These are phyloP conservation scores for Conistra vaccinii DNA, from an alignment of 2,888 invertebrate genomes.

Conservation along the genomic window DNA sequence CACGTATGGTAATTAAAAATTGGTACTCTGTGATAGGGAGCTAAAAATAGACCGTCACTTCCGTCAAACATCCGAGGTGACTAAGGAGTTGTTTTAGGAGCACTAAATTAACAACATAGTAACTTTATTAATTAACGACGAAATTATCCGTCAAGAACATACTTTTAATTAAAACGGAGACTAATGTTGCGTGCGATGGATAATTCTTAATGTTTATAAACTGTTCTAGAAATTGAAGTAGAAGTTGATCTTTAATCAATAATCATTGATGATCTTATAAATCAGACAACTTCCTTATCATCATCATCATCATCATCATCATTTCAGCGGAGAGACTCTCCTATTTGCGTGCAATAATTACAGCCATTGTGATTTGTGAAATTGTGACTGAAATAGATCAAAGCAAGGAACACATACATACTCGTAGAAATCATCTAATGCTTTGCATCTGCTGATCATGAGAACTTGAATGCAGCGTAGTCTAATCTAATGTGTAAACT, in stretches of 20 bases:
- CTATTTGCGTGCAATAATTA: neutral
- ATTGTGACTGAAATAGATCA: constrained; percentile 23
- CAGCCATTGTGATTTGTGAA: constrained; percentile 2
- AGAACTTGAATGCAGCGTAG: neutral
- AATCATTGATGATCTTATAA: neutral
- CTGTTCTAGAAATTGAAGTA: neutral
- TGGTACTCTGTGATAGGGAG: neutral
- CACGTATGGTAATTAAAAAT: constrained; percentile 21
- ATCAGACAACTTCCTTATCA: neutral
- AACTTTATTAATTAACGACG: neutral
- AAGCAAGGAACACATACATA: constrained; percentile 11
- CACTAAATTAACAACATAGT: neutral
- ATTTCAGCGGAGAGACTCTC: no score
- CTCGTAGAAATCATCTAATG: constrained; percentile 6
- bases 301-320: no score
- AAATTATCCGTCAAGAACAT: neutral
- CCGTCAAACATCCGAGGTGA: constrained; percentile 1
- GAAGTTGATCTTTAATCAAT: neutral
- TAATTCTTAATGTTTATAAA: neutral
- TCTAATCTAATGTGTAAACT: neutral
- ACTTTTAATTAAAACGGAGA: neutral
- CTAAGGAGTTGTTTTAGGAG: neutral
- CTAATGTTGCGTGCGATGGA: neutral
- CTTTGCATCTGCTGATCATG: neutral
- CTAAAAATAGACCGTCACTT: constrained; percentile 33